Percentiles rank a stretch among this genome's conserved stretches.
phyloP scores from a whole-genome alignment of 2,888 invertebrate species.

The Drosophila rubida region DNA sequence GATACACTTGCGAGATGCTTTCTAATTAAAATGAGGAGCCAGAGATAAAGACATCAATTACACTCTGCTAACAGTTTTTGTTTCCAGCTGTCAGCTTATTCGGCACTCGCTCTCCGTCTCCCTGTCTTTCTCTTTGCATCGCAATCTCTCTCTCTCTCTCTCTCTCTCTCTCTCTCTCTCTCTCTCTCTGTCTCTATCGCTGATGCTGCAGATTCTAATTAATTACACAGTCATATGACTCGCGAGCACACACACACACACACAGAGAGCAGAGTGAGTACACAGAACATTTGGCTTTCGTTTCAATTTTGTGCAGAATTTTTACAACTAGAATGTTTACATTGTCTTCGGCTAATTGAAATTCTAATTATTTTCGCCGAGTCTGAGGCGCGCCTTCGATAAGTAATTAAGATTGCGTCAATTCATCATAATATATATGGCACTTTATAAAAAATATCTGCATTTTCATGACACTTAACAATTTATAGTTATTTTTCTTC shows the following conservation, averaged over 20 bases:
- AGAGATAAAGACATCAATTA: conserved; percentile 62
- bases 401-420: conserved; percentile 22
- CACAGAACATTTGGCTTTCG: conserved; percentile 8
- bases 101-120: conserved; percentile 3
- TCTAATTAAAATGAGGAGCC: conserved; percentile 50
- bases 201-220: conserved; percentile 67
- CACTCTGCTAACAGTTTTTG: conserved; percentile 30
- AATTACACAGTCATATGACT: conserved; percentile 56
- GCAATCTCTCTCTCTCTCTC: too few relatives aligned
- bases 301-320: conserved; percentile 20
- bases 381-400: conserved; percentile 2
- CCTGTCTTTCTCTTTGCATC: too few relatives aligned
- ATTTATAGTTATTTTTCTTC: conserved; percentile 18
- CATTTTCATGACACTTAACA: conserved; percentile 1
- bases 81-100: conserved; percentile 26
- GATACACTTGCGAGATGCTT: conserved; percentile 11
- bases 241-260: conserved; percentile 5
- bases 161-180: neutral
- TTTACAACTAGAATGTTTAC: conserved; percentile 50
- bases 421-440: conserved; percentile 28
- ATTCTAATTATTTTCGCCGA: conserved; percentile 50
- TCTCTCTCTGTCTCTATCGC: conserved; percentile 20
- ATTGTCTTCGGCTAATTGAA: conserved; percentile 63
- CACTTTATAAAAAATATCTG: conserved; percentile 2
- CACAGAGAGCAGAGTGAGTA: neutral